Evolutionary conservation across 2,113 vertebrate species (phyloP), one percentile per base, ranked within the genome.

Genomic region (Halcyon malimbica): DNA sequence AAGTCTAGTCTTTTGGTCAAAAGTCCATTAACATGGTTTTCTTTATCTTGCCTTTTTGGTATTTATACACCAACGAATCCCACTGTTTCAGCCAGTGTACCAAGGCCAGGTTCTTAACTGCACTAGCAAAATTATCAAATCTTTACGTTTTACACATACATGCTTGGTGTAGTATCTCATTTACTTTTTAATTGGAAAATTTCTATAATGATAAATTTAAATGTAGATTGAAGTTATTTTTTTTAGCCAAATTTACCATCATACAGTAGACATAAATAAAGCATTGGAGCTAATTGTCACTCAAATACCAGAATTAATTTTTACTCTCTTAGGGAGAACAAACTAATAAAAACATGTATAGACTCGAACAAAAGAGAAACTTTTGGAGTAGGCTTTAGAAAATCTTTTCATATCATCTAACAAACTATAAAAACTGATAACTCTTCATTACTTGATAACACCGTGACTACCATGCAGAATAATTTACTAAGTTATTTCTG

Each of bases 351-450:
- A 96, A 24, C 60, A 57, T 25, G 17, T 57, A 56, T 4, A 77
- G 46, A 77, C 50, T 82, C 90, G 88, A 64, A 90, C 94, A 91
- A 83, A 95, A 73, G 23, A 96, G 81, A 85, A 96, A 89, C 89
- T 67, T 86, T 93, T 70, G 26, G 14, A 53, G 29, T 44, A 62
- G 35, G 4, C 23, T 60, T 87, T 89, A 17, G 24, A 59, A 62
- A 41, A 54, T 3, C 25, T 50, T 69, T 50, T 29, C 67, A 67
- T 42, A 24, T 70, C 68, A 59, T 35, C 57, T 54, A 59, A 51
- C 37, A 46, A 80, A 75, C 35, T 51, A 2, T 76, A 28, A 44
- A 51, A 75, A 69, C 35, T 77, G 44, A 35, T 69, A 56, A 48
- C 6, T 89, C 42, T 35, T 60, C 11, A 9, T 44, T 41, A 29